phyloP scores from a whole-genome alignment of 2,797 vertebrate genomes.

The Epinephelus malabaricus region DNA sequence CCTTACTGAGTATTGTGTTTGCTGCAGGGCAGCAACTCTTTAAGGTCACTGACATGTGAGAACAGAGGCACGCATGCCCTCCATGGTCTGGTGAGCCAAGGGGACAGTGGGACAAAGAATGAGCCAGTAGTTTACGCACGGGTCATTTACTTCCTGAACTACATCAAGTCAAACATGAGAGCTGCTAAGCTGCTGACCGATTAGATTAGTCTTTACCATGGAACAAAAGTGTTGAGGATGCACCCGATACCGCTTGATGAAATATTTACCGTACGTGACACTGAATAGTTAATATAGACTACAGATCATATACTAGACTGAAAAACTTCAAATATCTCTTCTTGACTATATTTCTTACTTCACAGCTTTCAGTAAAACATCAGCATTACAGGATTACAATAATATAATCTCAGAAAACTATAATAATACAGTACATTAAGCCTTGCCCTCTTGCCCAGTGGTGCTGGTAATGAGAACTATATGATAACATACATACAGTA shows the following conservation, averaged over 20 bases:
- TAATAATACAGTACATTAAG: not conserved
- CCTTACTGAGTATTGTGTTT: slow-evolving; percentile 13
- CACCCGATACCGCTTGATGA: slow-evolving; percentile 32
- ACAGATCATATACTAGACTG: not conserved
- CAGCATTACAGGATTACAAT: not conserved
- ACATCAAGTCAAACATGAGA: slow-evolving; percentile 29
- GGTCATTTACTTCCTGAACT: slow-evolving; percentile 51
- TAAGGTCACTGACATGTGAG: slow-evolving; percentile 45
- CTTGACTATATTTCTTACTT: not conserved
- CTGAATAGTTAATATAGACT: not conserved
- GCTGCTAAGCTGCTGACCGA: slow-evolving; percentile 17
- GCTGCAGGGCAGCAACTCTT: slow-evolving; percentile 22
- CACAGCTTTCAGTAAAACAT: not conserved
- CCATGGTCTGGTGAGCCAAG: slow-evolving; percentile 41
- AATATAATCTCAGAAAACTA: not conserved
- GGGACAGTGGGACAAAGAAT: slow-evolving; percentile 34
- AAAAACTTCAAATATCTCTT: not conserved
- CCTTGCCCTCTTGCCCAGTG: not conserved
- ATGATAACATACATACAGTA: not conserved
- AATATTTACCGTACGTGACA: slow-evolving; percentile 45
- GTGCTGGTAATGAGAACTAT: not conserved
- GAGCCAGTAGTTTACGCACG: slow-evolving; percentile 38
- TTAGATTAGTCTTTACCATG: not conserved
- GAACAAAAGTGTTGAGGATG: slow-evolving; percentile 22
- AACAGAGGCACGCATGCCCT: slow-evolving; percentile 36